Evolutionary conservation across 2,888 invertebrate species (phyloP).

Genomic region (Nycteola revayana): DNA sequence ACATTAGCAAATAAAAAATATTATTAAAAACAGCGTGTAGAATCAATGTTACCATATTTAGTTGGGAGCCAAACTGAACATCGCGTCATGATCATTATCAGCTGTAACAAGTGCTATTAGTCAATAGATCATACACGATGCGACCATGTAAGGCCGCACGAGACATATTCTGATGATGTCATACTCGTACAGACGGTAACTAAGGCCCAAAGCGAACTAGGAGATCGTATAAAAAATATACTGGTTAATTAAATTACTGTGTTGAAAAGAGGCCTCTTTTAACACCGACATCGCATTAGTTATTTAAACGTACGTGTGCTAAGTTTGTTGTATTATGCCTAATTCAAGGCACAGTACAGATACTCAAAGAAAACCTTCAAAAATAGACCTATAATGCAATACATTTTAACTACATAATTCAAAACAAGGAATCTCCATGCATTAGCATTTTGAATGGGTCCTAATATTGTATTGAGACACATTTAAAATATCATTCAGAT

Average conservation of each 20-base stretch:
- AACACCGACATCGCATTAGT: neutral
- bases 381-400: too few species aligned
- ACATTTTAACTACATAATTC: too few species aligned
- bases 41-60: conserved; percentile 51
- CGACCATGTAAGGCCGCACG: conserved; percentile 72
- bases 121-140: conserved; percentile 69
- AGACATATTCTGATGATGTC: conserved; percentile 72
- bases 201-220: conserved; percentile 41
- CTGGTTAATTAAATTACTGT: neutral
- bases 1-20: conserved; percentile 25
- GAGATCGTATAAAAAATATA: conserved; percentile 4
- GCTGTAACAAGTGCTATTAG: conserved; percentile 59
- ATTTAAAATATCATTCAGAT: neutral
- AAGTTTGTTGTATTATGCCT: too few species aligned
- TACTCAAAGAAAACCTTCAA: too few species aligned
- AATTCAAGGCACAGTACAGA: too few species aligned
- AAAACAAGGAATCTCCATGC: too few species aligned
- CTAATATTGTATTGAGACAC: too few species aligned
- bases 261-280: neutral
- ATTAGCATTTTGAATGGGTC: too few species aligned
- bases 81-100: conserved; percentile 62
- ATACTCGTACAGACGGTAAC: conserved; percentile 47
- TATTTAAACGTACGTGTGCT: too few species aligned
- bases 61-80: conserved; percentile 46
- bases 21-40: conserved; percentile 28